Percentiles rank a stretch among this genome's conserved stretches.
Conservation (phyloP, 2,113 vertebrate species). For the Psittacara wagleri region DNA sequence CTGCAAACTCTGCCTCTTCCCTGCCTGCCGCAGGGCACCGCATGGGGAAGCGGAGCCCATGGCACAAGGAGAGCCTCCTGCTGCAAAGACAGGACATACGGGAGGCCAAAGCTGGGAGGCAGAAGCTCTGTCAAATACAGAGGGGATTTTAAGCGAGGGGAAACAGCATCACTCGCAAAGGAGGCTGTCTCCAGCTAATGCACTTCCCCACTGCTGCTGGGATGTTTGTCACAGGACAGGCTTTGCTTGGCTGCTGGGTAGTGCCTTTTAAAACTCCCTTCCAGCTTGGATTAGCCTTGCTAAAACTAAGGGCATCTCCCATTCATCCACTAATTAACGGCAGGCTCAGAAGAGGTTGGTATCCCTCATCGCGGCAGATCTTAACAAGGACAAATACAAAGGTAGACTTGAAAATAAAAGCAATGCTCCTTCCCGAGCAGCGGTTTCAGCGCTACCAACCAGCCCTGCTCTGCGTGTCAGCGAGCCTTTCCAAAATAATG, state of each 20-base stretch:
- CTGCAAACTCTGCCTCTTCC: background rate
- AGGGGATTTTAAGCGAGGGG: background rate
- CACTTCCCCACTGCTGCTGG: background rate
- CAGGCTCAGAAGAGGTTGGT: slow-evolving; percentile 20
- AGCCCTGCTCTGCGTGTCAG: slow-evolving; percentile 46
- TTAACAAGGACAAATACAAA: slow-evolving; percentile 63
- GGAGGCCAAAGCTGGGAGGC: background rate
- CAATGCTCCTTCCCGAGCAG: slow-evolving; percentile 45
- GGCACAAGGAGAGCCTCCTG: fast-evolving
- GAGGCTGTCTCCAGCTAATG: background rate
- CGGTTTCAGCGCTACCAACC: slow-evolving; percentile 47
- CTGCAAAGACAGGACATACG: background rate
- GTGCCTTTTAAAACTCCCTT: background rate
- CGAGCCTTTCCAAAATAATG: slow-evolving; percentile 55
- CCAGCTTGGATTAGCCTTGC: slow-evolving; percentile 42
- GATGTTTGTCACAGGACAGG: slow-evolving; percentile 10
- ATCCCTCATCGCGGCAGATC: slow-evolving; percentile 1
- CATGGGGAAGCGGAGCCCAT: background rate
- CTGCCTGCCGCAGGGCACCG: background rate
- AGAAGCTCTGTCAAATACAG: background rate
- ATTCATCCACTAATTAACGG: slow-evolving; percentile 43
- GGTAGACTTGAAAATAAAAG: slow-evolving; percentile 55
- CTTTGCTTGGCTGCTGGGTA: background rate
- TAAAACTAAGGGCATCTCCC: slow-evolving; percentile 48
- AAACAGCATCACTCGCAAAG: background rate